These are phyloP conservation scores for Ia io DNA, from an alignment of 2,113 vertebrate genomes.

Conservation along the genomic window DNA sequence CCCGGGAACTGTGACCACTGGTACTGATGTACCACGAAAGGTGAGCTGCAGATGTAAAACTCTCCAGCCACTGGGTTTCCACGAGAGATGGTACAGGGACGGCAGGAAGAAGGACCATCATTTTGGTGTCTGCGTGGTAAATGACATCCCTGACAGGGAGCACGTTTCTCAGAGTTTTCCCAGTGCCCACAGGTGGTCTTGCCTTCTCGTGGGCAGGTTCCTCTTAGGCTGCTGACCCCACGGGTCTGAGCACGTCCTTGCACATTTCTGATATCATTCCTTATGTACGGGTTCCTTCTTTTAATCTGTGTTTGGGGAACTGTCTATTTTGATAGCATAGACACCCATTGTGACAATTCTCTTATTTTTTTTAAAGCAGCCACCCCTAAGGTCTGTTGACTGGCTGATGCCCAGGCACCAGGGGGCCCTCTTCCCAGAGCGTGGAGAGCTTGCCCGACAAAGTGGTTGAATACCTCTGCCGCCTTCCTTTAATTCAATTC, in stretches of 20 bases:
- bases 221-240: accelerated
- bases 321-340: background rate
- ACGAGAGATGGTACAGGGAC: accelerated
- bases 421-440: background rate
- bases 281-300: accelerated
- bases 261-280: too few species aligned
- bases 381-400: too few species aligned
- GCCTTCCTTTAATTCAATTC: background rate
- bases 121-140: accelerated
- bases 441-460: background rate
- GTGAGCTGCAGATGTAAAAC: background rate
- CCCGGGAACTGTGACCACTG: accelerated
- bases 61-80: background rate
- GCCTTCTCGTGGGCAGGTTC: accelerated
- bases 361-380: background rate
- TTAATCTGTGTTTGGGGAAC: background rate
- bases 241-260: accelerated
- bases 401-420: background rate
- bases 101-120: background rate
- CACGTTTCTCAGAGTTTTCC: background rate
- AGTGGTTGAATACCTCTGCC: too few species aligned
- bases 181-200: accelerated
- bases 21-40: background rate
- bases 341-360: background rate
- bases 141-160: accelerated